Percentiles rank a stretch among this genome's conserved stretches.
phyloP scores from a whole-genome alignment of 2,797 vertebrate genomes.

The Aselliscus stoliczkanus region DNA sequence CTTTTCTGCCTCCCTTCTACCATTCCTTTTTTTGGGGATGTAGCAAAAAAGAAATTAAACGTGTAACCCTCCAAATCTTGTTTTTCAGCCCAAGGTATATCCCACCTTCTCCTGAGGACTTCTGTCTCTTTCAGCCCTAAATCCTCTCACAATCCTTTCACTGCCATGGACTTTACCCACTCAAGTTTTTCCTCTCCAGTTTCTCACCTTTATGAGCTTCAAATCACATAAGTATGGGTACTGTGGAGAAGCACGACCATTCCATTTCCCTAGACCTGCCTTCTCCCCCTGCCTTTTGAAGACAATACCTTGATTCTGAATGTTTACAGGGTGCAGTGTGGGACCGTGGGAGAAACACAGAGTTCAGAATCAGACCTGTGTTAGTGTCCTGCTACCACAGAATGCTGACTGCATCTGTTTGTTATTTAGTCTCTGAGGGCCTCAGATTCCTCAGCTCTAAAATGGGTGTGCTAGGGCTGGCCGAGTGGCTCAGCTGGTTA shows the following conservation, averaged over 20 bases:
- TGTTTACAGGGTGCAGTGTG: background rate
- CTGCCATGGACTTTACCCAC: background rate
- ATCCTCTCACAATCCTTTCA: background rate
- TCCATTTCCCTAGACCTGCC: background rate
- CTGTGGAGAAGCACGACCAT: background rate
- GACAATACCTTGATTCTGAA: background rate
- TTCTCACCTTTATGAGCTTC: background rate
- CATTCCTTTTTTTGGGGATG: background rate
- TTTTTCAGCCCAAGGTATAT: background rate
- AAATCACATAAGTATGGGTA: background rate
- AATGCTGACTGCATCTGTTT: background rate
- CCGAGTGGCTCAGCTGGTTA: too few relatives aligned
- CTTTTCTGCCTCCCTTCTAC: background rate
- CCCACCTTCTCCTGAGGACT: background rate
- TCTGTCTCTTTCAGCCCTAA: background rate
- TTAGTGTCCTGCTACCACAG: background rate
- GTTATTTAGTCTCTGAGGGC: background rate
- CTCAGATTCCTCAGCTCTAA: background rate
- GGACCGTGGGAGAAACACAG: accelerated
- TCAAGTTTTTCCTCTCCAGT: background rate
- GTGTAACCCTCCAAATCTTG: background rate
- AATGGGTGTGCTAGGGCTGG: background rate
- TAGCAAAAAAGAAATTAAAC: background rate
- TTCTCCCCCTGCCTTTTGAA: background rate
- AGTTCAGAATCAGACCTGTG: background rate